Base-by-base conservation (phyloP, 2,888 invertebrate species). In the Cremastinae sp. region DNA sequence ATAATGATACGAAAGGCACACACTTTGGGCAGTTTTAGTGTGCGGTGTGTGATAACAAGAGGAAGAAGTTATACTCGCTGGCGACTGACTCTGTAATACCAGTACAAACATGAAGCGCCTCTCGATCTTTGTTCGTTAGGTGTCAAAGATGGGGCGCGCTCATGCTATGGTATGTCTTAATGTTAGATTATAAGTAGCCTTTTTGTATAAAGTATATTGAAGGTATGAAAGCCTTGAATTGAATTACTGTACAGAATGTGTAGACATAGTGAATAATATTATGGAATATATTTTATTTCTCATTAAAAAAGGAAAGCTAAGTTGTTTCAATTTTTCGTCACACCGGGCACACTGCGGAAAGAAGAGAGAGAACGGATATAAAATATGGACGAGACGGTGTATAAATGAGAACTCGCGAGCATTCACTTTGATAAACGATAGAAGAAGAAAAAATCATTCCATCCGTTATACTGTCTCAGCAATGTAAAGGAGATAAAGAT, bases 171-270 rank as follows among this genome's bases (percentile, higher is more conserved):
- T 89, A 89, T 87, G 88, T 89, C 89, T 89, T 89, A 89, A 89
- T 89, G 88, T 89, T 89, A 89, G 89, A 88, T 89, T 87, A 87
- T 89, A 89, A 89, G 89, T 89, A 89, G 89, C 88, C 88, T 89
- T 89, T 89, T 89, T 89, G 89, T 89, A 89, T 89, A 89, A 89
- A 89, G 89, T 89, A 88, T 89, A 89, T 88, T 88, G 88, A 89
- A 70, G 89, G 89, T 87, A 86, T 88, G 82, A 86, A 85, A 87
- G 84, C 88, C 87, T 88, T 89, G 86, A 89, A 86, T 85, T 87
- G 88, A 89, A 89, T 89, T 88, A 89, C 88, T 89, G 89, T 89
- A 89, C 89, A 89, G 89, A 89, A 89, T 89, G 88, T 89, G 89
- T 89, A 89, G 89, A 88, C 87, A 89, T 89, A 89, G 89, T 88